phyloP scores from a whole-genome alignment of 2,888 invertebrate genomes.

The Lithophane semibrunnea region DNA sequence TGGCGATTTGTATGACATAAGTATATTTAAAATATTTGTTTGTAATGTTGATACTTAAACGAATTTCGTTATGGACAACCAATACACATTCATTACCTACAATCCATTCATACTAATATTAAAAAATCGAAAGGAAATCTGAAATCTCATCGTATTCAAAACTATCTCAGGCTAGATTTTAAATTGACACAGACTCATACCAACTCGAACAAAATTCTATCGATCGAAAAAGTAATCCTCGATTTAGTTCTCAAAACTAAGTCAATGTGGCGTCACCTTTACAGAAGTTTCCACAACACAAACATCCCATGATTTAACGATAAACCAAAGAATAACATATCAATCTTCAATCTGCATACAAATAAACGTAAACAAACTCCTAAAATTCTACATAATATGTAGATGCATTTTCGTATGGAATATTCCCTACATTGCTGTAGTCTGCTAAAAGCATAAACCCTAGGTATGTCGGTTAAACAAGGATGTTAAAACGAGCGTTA shows the following conservation, averaged over 20 bases:
- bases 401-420: constrained; percentile 14
- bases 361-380: neutral
- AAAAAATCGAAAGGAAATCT: no score
- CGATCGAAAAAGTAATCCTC: neutral
- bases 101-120: no score
- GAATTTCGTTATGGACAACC: no score
- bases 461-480: constrained; percentile 32
- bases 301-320: constrained; percentile 25
- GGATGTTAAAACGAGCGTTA: constrained; percentile 34
- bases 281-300: constrained; percentile 1
- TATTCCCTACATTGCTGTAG: constrained; percentile 8
- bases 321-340: constrained; percentile 20
- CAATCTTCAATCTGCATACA: constrained; percentile 23
- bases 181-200: neutral
- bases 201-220: neutral
- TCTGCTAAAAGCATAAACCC: constrained; percentile 11
- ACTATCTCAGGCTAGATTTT: neutral
- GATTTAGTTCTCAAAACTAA: neutral
- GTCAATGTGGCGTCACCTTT: neutral
- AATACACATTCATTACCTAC: no score
- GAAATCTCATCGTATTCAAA: neutral
- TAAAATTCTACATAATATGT: neutral
- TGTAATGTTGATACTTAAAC: neutral
- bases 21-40: constrained; percentile 1
- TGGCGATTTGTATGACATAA: neutral